These are phyloP conservation scores for Nephila pilipes DNA, from an alignment of 1,140 invertebrate genomes.

Conservation along the genomic window DNA sequence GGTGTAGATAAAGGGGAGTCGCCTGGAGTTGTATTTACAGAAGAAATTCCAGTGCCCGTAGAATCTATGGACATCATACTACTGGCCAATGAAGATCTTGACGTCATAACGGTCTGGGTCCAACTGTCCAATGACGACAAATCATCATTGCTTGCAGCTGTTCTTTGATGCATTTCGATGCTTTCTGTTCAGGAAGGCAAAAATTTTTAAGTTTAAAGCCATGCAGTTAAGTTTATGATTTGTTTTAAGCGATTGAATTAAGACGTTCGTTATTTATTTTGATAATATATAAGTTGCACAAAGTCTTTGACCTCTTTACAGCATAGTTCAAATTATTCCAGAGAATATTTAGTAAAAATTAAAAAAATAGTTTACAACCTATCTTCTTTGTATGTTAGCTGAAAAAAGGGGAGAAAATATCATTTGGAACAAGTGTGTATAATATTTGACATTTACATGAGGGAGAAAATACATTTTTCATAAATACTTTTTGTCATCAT, in stretches of 20 bases:
- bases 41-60: constrained; percentile 47
- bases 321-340: too few species aligned
- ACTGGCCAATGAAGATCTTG: constrained; percentile 33
- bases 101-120: constrained; percentile 54
- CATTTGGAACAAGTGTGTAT: too few species aligned
- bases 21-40: constrained; percentile 49
- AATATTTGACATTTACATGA: too few species aligned
- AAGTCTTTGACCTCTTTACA: too few species aligned
- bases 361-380: too few species aligned
- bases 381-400: too few species aligned
- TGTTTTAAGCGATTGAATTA: not conserved
- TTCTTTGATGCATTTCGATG: constrained; percentile 28
- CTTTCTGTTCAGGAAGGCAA: constrained; percentile 21
- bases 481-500: too few species aligned
- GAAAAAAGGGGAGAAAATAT: too few species aligned
- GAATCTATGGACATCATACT: constrained; percentile 67
- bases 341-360: too few species aligned
- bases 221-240: not conserved
- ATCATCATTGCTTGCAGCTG: constrained; percentile 57
- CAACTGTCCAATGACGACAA: constrained; percentile 71
- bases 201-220: not conserved
- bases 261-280: too few species aligned
- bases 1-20: constrained; percentile 51
- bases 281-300: not conserved
- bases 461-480: too few species aligned